phyloP scores from a whole-genome alignment of 2,113 vertebrate species.

The Tragelaphus buxtoni region DNA sequence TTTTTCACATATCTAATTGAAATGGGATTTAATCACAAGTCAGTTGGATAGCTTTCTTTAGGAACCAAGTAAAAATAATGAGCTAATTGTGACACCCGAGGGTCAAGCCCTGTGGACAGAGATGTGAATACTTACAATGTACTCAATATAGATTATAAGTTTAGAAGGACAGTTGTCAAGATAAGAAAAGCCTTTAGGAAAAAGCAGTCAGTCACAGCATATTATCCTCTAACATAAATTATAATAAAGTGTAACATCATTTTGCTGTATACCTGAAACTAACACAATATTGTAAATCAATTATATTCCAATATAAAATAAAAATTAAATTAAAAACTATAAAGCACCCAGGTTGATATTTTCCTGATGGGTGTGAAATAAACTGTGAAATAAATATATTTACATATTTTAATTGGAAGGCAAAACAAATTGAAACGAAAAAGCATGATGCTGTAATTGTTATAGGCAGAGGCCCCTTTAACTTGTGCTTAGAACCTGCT shows the following conservation, averaged over 20 bases:
- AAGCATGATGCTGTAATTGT: constrained; percentile 34
- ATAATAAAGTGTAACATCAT: not conserved
- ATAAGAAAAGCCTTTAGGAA: not conserved
- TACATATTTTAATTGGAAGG: constrained; percentile 57
- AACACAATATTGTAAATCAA: not conserved
- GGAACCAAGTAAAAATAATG: not conserved
- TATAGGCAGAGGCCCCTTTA: constrained; percentile 2
- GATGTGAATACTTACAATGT: not conserved
- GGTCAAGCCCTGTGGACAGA: not conserved
- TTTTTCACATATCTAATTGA: not conserved
- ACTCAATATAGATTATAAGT: not conserved
- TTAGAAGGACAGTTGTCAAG: not conserved
- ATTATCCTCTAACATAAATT: not conserved
- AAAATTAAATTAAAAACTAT: constrained; percentile 22
- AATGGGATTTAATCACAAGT: not conserved
- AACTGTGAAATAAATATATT: constrained; percentile 64
- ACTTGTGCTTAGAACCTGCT: not conserved
- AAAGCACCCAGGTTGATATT: constrained; percentile 55
- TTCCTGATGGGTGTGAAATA: constrained; percentile 48
- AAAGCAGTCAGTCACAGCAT: not conserved
- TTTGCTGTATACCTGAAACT: not conserved
- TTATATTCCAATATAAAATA: not conserved
- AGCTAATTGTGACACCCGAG: not conserved
- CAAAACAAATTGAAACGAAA: constrained; percentile 57
- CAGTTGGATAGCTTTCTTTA: not conserved